Conservation (phyloP, 2,888 invertebrate genomes). For the Petrolisthes cinctipes region DNA sequence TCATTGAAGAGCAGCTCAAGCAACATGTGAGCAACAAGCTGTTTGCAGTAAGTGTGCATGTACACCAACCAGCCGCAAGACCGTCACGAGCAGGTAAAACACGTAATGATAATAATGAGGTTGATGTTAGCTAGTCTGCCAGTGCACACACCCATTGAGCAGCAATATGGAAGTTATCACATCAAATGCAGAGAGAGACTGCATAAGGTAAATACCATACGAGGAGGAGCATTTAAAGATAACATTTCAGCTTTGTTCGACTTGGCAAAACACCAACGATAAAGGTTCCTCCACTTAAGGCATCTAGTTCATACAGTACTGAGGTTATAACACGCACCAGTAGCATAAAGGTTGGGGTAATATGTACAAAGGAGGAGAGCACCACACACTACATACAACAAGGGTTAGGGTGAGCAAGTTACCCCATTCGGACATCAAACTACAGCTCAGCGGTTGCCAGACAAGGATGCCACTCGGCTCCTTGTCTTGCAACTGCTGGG, state of each 20-base stretch:
- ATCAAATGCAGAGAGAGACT: background rate
- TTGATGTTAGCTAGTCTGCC: background rate
- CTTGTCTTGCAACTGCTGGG: too few relatives aligned
- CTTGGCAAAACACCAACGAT: conserved; percentile 12
- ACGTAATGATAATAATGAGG: background rate
- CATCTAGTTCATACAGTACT: too few relatives aligned
- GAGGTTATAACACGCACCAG: too few relatives aligned
- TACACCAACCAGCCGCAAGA: conserved; percentile 61
- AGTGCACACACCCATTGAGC: conserved; percentile 34
- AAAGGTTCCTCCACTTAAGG: conserved; percentile 4
- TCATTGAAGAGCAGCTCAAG: conserved; percentile 32
- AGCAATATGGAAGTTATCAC: conserved; percentile 41
- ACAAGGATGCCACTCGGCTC: too few relatives aligned
- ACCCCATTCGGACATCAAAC: too few relatives aligned
- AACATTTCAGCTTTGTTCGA: too few relatives aligned
- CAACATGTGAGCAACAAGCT: conserved; percentile 28
- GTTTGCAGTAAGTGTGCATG: conserved; percentile 47
- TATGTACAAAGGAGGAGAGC: too few relatives aligned
- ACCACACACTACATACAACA: too few relatives aligned
- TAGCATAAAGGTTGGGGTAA: too few relatives aligned
- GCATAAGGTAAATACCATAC: conserved; percentile 21
- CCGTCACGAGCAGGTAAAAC: conserved; percentile 37
- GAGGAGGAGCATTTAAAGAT: conserved; percentile 10
- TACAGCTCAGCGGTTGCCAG: too few relatives aligned
- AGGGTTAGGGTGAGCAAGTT: too few relatives aligned